Conservation (phyloP, 2,888 invertebrate species). For the Protophormia terraenovae region DNA sequence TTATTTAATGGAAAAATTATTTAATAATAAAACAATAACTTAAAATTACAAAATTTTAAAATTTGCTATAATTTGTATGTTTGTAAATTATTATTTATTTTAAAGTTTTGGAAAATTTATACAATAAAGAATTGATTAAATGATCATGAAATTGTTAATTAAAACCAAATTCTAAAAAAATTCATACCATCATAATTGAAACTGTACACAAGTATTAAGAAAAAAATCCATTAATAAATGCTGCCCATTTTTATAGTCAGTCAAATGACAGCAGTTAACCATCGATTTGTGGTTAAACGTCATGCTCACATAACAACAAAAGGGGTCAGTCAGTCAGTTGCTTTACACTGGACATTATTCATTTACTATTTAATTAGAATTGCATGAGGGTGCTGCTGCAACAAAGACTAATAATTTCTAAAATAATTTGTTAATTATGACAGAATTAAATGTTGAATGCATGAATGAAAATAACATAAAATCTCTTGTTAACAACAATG, state of each 20-base stretch:
- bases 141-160: background rate
- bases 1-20: slow-evolving; percentile 40
- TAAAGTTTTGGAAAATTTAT: too few relatives aligned
- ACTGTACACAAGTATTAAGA: background rate
- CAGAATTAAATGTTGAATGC: background rate
- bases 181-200: slow-evolving; percentile 4
- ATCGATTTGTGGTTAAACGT: slow-evolving; percentile 48
- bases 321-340: slow-evolving; percentile 52
- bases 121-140: too few relatives aligned
- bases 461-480: background rate
- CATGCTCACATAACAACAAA: background rate
- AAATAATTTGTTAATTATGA: slow-evolving; percentile 19
- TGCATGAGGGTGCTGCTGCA: slow-evolving; percentile 56
- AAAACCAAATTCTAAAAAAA: background rate
- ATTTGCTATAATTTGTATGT: background rate
- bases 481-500: slow-evolving; percentile 53
- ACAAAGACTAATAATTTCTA: background rate
- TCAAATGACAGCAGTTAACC: slow-evolving; percentile 25
- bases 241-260: background rate
- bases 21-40: slow-evolving; percentile 32
- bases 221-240: slow-evolving; percentile 21
- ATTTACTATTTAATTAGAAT: slow-evolving; percentile 45
- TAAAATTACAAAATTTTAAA: background rate
- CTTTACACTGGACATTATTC: slow-evolving; percentile 50
- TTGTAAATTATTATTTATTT: too few relatives aligned